Evolutionary conservation across 2,797 vertebrate genomes (phyloP).

Genomic region (Enteromius radiatus): DNA sequence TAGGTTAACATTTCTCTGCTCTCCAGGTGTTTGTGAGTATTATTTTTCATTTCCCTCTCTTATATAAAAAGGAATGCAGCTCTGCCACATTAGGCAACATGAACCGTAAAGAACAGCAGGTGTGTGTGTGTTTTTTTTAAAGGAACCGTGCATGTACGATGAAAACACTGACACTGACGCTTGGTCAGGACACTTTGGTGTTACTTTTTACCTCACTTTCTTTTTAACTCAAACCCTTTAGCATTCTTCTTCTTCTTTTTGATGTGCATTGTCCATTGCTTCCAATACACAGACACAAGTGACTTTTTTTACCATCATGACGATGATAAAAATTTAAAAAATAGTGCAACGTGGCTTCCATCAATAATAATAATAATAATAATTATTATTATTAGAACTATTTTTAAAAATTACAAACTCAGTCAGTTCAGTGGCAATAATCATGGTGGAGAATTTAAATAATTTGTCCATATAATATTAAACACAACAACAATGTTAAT

Average conservation of each 20-base stretch:
- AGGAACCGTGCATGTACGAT: not conserved
- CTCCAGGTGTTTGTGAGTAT: not conserved
- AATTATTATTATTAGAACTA: too few relatives aligned
- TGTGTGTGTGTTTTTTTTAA: not conserved
- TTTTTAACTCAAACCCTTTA: too few relatives aligned
- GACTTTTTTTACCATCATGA: too few relatives aligned
- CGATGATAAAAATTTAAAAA: too few relatives aligned
- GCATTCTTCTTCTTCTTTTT: too few relatives aligned
- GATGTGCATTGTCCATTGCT: too few relatives aligned
- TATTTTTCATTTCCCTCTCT: not conserved
- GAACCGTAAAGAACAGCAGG: not conserved
- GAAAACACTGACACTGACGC: not conserved
- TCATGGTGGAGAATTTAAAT: not conserved
- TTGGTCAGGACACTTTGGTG: not conserved
- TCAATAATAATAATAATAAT: too few relatives aligned
- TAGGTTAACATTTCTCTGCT: not conserved
- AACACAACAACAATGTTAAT: not conserved
- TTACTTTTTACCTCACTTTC: not conserved
- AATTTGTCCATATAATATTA: not conserved
- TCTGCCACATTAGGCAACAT: not conserved
- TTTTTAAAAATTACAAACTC: not conserved
- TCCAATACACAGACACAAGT: too few relatives aligned
- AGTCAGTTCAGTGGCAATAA: not conserved
- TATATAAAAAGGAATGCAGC: conserved; percentile 1
- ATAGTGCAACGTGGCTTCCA: too few relatives aligned